phyloP scores from a whole-genome alignment of 2,888 invertebrate genomes.

The Blastobasis lacticolella region DNA sequence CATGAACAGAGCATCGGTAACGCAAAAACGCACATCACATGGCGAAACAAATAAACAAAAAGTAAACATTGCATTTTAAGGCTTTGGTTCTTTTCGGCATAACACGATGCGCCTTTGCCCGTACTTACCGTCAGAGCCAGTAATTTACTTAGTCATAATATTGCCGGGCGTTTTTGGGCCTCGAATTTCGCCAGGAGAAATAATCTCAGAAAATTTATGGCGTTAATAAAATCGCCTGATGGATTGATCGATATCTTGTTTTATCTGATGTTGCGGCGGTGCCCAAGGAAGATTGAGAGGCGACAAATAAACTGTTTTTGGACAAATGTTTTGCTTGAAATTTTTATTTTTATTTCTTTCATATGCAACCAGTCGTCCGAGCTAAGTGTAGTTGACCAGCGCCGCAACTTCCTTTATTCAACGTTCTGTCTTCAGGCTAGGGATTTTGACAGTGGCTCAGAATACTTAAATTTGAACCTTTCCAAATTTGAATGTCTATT shows the following conservation, averaged over 20 bases:
- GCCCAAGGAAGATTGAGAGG: no score
- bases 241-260: constrained; percentile 39
- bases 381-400: no score
- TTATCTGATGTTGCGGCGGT: constrained; percentile 17
- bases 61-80: no score
- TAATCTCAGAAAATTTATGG: constrained; percentile 45
- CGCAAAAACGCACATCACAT: no score
- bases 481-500: no score
- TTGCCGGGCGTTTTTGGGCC: constrained; percentile 32
- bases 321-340: background rate
- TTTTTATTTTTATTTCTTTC: background rate
- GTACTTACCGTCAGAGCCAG: constrained; percentile 33
- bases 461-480: no score
- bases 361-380: no score
- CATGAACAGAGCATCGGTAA: no score
- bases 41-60: no score
- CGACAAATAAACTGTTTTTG: background rate
- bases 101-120: constrained; percentile 14
- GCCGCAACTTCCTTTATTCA: no score
- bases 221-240: constrained; percentile 41
- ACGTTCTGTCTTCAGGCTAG: no score
- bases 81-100: background rate
- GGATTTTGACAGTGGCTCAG: no score
- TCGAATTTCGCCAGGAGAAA: constrained; percentile 35
- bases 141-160: constrained; percentile 46